Conservation (phyloP, 2,888 invertebrate species). For the Temnothorax unifasciatus region DNA sequence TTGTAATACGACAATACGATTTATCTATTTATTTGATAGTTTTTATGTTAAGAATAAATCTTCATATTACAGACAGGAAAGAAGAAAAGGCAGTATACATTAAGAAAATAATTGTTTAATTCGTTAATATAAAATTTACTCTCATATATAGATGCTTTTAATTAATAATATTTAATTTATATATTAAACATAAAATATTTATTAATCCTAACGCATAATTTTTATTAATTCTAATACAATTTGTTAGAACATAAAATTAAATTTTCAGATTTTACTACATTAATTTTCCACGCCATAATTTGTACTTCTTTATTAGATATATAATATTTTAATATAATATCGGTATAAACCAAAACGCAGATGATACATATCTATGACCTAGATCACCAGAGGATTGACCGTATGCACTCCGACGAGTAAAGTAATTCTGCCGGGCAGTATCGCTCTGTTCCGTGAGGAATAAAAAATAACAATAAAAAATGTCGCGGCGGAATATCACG, state of each 20-base stretch:
- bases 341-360: not conserved
- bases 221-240: slow-evolving; percentile 9
- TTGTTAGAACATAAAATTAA: not conserved
- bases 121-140: not conserved
- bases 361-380: not conserved
- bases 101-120: not conserved
- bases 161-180: slow-evolving; percentile 1
- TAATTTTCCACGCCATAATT: not conserved
- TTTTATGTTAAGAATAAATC: not conserved
- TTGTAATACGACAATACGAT: not conserved
- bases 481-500: slow-evolving; percentile 2
- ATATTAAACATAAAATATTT: not conserved
- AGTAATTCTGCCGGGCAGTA: slow-evolving; percentile 28
- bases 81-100: not conserved
- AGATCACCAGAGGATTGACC: not conserved
- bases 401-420: not conserved
- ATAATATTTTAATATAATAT: not conserved
- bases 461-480: slow-evolving; percentile 40
- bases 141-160: not conserved
- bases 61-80: not conserved
- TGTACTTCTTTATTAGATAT: not conserved
- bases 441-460: not conserved
- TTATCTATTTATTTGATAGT: not conserved
- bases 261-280: not conserved
- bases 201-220: not conserved